Evolutionary conservation across 1,140 invertebrate species (phyloP), one percentile per base, ranked within the genome.

Genomic region (Apis dorsata): DNA sequence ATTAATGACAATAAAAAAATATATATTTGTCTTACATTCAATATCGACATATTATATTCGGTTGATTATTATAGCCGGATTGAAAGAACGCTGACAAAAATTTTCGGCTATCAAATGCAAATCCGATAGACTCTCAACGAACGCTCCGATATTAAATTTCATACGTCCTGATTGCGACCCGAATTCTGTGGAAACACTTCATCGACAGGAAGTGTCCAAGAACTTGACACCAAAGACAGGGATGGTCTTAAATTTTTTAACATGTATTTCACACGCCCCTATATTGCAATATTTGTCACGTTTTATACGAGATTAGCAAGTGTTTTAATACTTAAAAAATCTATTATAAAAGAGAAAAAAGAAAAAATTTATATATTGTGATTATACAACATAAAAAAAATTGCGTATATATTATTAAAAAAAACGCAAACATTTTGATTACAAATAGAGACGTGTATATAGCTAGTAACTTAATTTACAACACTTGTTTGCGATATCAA

Each of bases 121-220:
- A 85, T 85, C 72, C 66, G 53, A 82, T 77, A 85, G 57, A 77
- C 66, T 24, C 34, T 19, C 70, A 75, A 82, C 72, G 49, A 19
- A 53, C 11, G 66, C 28, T 10, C 12, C 53, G 60, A 85, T 78
- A 82, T 85, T 82, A 85, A 83, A 83, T 83, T 73, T 84, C 84
- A 78, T 74, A 79, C 73, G 21, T 83, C 81, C 70, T 77, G 75
- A 83, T 85, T 83, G 74, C 34, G 66, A 55, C 15, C 75, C 74
- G 60, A 85, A 81, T 81, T 83, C 74, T 62, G 57, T 57, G 73
- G 84, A 74, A 79, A 55, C 70, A 71, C 62, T 73, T 49, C 66
- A 60, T 49, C 28, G 19, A 62, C 65, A 81, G 79, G 83, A 85
- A 71, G 71, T 51, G 34, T 15, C 28, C 13, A 60, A 68, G 79